phyloP scores from a whole-genome alignment of 2,113 vertebrate genomes.

The Lophura nycthemera region DNA sequence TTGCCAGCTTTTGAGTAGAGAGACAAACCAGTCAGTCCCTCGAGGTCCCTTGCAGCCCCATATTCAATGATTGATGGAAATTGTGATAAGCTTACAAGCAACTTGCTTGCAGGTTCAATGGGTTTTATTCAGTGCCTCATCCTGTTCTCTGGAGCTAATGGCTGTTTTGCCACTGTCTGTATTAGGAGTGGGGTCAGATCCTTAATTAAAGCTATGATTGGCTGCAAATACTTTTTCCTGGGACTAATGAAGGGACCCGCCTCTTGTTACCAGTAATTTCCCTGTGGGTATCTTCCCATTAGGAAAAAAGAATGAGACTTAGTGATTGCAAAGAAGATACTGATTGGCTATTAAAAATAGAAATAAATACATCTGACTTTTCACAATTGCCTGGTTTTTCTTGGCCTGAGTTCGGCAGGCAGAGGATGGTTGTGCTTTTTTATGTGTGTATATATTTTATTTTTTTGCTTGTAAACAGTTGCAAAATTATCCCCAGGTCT shows the following conservation, averaged over 20 bases:
- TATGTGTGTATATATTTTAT: background rate
- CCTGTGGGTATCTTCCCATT: background rate
- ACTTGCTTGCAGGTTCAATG: background rate
- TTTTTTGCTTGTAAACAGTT: background rate
- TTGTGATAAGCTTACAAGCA: background rate
- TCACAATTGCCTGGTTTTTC: background rate
- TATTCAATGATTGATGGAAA: background rate
- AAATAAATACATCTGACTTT: background rate
- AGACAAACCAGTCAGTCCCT: background rate
- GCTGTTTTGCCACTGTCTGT: background rate
- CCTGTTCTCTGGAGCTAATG: background rate
- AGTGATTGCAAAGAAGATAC: background rate
- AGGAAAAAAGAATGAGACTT: background rate
- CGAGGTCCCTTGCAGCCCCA: background rate
- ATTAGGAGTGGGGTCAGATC: background rate
- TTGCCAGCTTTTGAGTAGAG: background rate
- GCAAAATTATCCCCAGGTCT: background rate
- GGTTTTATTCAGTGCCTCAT: background rate
- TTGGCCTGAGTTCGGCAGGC: background rate
- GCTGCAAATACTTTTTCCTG: conserved; percentile 3
- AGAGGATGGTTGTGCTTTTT: background rate
- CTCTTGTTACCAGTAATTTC: background rate
- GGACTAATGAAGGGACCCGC: background rate
- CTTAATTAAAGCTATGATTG: conserved; percentile 17
- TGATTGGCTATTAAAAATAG: background rate